Conservation (phyloP, 2,113 vertebrate genomes). For the Bujurquina vittata region DNA sequence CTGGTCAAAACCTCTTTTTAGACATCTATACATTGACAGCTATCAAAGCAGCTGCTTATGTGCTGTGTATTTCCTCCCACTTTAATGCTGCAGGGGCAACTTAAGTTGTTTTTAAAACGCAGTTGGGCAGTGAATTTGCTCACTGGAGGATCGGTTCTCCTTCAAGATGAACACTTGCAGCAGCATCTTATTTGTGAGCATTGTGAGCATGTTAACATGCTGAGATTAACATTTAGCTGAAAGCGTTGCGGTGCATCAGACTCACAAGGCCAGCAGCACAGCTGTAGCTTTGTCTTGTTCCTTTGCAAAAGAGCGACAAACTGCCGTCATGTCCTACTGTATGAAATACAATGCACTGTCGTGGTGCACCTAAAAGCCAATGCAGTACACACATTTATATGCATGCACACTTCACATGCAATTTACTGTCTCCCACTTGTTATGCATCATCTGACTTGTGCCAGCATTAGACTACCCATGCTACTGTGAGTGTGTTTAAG, state of each 20-base stretch:
- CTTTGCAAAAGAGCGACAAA: background rate
- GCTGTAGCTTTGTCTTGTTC: background rate
- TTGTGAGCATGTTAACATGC: background rate
- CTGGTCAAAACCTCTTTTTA: slow-evolving; percentile 1
- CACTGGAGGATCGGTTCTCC: background rate
- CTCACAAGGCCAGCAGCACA: background rate
- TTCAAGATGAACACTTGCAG: background rate
- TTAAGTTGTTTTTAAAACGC: background rate
- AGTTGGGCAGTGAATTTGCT: background rate
- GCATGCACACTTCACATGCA: background rate
- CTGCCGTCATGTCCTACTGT: background rate
- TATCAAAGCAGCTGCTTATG: slow-evolving; percentile 15
- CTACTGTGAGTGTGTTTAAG: background rate
- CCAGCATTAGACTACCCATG: background rate
- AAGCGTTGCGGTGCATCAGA: background rate
- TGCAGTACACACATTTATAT: background rate
- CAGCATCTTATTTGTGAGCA: background rate
- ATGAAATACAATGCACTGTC: background rate
- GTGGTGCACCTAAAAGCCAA: background rate
- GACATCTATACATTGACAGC: slow-evolving; percentile 34
- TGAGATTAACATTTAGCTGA: slow-evolving; percentile 10
- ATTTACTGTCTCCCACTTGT: background rate
- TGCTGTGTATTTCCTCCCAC: slow-evolving; percentile 4
- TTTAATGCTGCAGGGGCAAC: slow-evolving; percentile 4
- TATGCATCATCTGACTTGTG: slow-evolving; percentile 1